Conservation (phyloP, 2,113 vertebrate genomes). For the Daphoenositta chrysoptera region DNA sequence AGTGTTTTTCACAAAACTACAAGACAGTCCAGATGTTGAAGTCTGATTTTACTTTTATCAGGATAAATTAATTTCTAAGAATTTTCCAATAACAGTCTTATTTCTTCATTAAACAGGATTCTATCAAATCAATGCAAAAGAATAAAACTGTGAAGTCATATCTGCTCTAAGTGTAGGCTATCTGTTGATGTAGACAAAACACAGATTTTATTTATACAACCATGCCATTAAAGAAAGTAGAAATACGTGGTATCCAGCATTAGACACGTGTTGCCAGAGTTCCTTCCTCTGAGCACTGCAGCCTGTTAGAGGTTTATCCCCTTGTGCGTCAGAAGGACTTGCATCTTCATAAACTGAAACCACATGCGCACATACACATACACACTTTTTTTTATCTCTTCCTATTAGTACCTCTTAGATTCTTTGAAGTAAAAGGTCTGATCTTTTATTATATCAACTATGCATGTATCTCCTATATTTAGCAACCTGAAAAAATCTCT, state of each 20-base stretch:
- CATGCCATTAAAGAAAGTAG: not conserved
- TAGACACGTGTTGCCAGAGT: not conserved
- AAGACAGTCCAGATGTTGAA: not conserved
- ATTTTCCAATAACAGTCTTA: not conserved
- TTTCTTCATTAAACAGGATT: not conserved
- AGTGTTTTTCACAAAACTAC: not conserved
- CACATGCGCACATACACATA: not conserved
- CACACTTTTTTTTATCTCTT: not conserved
- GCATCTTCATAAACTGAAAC: conserved; percentile 10
- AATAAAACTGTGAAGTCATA: not conserved
- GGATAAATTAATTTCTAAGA: not conserved
- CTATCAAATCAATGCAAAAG: not conserved
- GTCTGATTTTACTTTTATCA: not conserved
- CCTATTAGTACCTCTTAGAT: conserved; percentile 33
- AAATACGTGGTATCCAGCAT: not conserved
- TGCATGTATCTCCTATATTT: conserved; percentile 43
- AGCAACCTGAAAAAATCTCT: not conserved
- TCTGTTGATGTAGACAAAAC: not conserved
- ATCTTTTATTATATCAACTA: conserved; percentile 29
- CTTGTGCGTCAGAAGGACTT: conserved; percentile 34
- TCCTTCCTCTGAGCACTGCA: not conserved
- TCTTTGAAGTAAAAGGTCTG: conserved; percentile 47
- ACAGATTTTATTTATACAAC: not conserved
- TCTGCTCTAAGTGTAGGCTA: not conserved
- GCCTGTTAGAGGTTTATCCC: not conserved